Percentiles rank a stretch among this genome's conserved stretches.
Evolutionary conservation across 1,140 invertebrate species (phyloP).

Genomic region (Pseudoatta argentina): DNA sequence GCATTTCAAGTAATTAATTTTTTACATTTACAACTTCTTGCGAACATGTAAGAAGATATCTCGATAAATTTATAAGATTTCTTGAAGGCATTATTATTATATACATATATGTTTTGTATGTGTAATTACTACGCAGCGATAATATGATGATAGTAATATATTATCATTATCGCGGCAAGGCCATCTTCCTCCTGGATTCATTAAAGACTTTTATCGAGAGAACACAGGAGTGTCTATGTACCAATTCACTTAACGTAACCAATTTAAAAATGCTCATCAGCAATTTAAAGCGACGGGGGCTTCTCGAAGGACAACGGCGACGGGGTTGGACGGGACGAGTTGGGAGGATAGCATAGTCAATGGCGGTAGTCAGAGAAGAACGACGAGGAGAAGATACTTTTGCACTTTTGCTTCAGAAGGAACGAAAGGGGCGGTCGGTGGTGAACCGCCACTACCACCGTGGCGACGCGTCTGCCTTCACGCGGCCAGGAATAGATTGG

Average conservation of each 20-base stretch:
- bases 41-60: neutral
- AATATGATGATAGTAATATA: constrained; percentile 21
- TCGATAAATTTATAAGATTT: constrained; percentile 23
- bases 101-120: neutral
- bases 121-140: constrained; percentile 4
- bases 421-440: constrained; percentile 59
- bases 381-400: constrained; percentile 53
- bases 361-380: constrained; percentile 56
- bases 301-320: constrained; percentile 67
- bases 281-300: constrained; percentile 85
- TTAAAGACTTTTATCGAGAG: constrained; percentile 85
- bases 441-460: constrained; percentile 71
- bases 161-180: constrained; percentile 48
- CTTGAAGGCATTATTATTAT: constrained; percentile 26
- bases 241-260: constrained; percentile 86
- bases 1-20: constrained; percentile 28
- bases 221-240: constrained; percentile 84
- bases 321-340: constrained; percentile 35
- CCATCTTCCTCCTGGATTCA: constrained; percentile 80
- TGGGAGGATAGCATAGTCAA: constrained; percentile 49
- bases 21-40: neutral
- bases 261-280: constrained; percentile 87
- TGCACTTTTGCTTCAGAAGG: constrained; percentile 43
- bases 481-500: constrained; percentile 38
- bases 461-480: constrained; percentile 54